These are phyloP conservation scores for Pegoplata infirma DNA, from an alignment of 2,888 invertebrate genomes.

Conservation along the genomic window DNA sequence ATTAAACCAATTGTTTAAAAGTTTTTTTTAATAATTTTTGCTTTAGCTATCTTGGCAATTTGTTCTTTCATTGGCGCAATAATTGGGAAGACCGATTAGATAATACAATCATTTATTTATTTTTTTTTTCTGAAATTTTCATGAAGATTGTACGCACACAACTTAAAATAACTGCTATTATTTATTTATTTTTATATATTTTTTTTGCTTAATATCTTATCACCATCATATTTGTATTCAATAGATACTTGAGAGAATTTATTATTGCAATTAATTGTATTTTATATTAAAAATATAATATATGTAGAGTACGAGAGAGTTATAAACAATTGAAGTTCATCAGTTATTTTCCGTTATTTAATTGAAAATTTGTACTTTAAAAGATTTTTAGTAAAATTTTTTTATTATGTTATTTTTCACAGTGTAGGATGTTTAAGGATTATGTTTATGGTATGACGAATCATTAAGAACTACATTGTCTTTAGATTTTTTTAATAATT, in stretches of 20 bases:
- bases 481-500: conserved; percentile 20
- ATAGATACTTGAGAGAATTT: conserved; percentile 42
- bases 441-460: conserved; percentile 13
- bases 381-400: background rate
- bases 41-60: conserved; percentile 56
- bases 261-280: conserved; percentile 14
- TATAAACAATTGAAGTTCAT: background rate
- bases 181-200: too few species aligned
- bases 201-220: conserved; percentile 55
- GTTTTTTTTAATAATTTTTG: conserved; percentile 45
- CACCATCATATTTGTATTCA: conserved; percentile 34
- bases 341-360: too few species aligned
- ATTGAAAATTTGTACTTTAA: too few species aligned
- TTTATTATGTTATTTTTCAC: background rate
- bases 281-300: too few species aligned
- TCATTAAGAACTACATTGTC: background rate
- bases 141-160: conserved; percentile 20
- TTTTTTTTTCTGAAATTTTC: conserved; percentile 15
- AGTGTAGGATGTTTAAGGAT: background rate
- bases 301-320: background rate
- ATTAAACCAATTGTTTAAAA: conserved; percentile 41
- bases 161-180: conserved; percentile 11
- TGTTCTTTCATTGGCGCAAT: conserved; percentile 64
- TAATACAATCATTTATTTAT: conserved; percentile 62
- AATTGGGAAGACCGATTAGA: conserved; percentile 66